phyloP scores from a whole-genome alignment of 2,888 invertebrate species.

The Dicycla oo region DNA sequence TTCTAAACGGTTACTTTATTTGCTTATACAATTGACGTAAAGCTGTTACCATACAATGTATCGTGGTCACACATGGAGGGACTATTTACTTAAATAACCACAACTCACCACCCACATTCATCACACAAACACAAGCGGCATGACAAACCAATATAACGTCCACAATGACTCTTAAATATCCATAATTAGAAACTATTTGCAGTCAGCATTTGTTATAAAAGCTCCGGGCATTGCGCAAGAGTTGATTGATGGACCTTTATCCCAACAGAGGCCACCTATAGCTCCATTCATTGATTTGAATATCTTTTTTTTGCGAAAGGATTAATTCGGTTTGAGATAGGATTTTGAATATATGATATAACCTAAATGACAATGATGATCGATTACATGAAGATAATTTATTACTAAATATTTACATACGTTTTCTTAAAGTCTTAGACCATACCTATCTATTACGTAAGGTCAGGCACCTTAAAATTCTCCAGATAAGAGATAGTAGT shows the following conservation, averaged over 20 bases:
- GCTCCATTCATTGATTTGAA: constrained; percentile 76
- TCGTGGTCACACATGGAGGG: constrained; percentile 10
- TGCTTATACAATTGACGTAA: constrained; percentile 12
- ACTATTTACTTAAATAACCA: constrained; percentile 42
- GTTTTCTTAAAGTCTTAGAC: constrained; percentile 50
- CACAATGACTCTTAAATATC: constrained; percentile 88
- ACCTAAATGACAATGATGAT: constrained; percentile 70
- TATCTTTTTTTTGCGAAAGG: constrained; percentile 79
- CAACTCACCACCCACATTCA: constrained; percentile 71
- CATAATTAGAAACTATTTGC: constrained; percentile 88
- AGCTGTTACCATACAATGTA: constrained; percentile 13
- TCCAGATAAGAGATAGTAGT: constrained; percentile 69
- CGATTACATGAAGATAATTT: constrained; percentile 68
- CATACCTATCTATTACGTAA: constrained; percentile 59
- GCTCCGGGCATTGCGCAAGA: constrained; percentile 81
- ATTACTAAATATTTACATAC: constrained; percentile 68
- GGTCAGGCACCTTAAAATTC: constrained; percentile 55
- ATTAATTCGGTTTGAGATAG: constrained; percentile 79
- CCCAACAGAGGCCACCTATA: constrained; percentile 68
- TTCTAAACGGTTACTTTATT: neutral
- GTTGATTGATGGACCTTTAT: constrained; percentile 82
- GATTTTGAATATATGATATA: constrained; percentile 72
- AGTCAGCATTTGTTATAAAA: constrained; percentile 81
- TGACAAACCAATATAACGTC: constrained; percentile 75
- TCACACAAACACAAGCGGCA: constrained; percentile 71